phyloP scores from a whole-genome alignment of 2,888 invertebrate genomes.

The Vanessa cardui region DNA sequence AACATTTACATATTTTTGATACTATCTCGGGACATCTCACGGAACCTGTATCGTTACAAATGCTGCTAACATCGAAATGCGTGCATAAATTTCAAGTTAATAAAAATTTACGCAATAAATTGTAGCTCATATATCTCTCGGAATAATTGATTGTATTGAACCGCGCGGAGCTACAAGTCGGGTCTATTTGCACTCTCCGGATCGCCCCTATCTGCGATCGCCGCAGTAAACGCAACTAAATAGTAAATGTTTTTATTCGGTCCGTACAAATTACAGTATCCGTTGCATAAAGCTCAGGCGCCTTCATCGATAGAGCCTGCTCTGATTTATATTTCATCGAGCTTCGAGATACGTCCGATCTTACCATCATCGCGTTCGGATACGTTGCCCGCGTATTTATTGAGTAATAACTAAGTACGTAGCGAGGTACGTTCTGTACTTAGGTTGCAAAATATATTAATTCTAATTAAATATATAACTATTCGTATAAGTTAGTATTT shows the following conservation, averaged over 20 bases:
- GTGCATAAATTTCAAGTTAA: constrained; percentile 35
- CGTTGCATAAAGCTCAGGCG: constrained; percentile 66
- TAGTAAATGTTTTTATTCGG: constrained; percentile 67
- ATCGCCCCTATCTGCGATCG: constrained; percentile 69
- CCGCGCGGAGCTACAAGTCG: constrained; percentile 20
- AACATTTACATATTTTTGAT: constrained; percentile 48
- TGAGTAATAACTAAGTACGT: not conserved
- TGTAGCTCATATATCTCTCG: constrained; percentile 18
- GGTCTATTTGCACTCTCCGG: constrained; percentile 50
- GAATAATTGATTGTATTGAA: constrained; percentile 12
- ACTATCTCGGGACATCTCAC: constrained; percentile 44
- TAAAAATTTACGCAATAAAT: constrained; percentile 39
- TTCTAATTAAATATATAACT: no score
- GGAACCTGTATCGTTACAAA: constrained; percentile 41
- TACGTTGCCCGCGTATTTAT: constrained; percentile 23
- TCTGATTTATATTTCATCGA: constrained; percentile 74
- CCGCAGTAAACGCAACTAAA: constrained; percentile 68
- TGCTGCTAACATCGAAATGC: constrained; percentile 36
- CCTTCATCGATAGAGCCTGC: constrained; percentile 62
- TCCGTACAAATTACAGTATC: constrained; percentile 64
- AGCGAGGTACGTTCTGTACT: not conserved
- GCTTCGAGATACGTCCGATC: constrained; percentile 43
- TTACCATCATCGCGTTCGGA: constrained; percentile 42
- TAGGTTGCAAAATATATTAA: no score
- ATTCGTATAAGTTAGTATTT: no score